Base-by-base conservation (phyloP, 2,888 invertebrate species). In the Rhopalosiphum nymphaeae region DNA sequence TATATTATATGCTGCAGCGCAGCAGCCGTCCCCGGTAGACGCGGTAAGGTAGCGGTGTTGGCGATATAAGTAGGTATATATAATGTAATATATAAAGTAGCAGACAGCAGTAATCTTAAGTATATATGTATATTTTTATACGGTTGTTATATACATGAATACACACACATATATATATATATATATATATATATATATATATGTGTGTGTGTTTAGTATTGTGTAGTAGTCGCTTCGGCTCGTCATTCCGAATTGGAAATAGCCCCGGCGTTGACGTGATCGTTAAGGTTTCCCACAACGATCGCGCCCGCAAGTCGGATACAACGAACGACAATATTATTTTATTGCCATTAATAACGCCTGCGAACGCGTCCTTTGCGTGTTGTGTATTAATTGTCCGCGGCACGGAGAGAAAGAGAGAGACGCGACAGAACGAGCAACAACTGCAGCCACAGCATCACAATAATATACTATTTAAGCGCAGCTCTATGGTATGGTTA, bases 101-200 rank as follows among this genome's bases (percentile, higher is more conserved):
- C 78, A 78, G 78, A 78, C 78, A 78, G 78, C 78, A 21, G 78
- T 78, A 78, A 78, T 78, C 78, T 78, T 78, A 78, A 78, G 78
- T 78, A 78, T 36, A 67, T 56, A 57, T 57, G 26, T 57, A 57
- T 57, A 57, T 36, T 21, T 1, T 36, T 21, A 7, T 36, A 78
- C 67, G 36, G 67, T 36, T 78, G n/a, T 78, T 78, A 67, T 67
- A n/a, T 10, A 67, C 67, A 21, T 78, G 36, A 78, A 78, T 78
- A 57, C 10, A 26, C 10, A 26, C 26, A 7, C 10, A 57, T 26
- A 26, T 9, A 26, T 57, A n/a, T 26, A 26, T 57, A 26, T 57
- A 57, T n/a, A 61, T 61, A n/a, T 3, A n/a, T 25, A 56, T 25
- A 25, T 26, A 26, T 57, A 26, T 57, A 57, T n/a, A 61, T 61